phyloP scores from a whole-genome alignment of 2,113 vertebrate species.

The Noturus placidus region DNA sequence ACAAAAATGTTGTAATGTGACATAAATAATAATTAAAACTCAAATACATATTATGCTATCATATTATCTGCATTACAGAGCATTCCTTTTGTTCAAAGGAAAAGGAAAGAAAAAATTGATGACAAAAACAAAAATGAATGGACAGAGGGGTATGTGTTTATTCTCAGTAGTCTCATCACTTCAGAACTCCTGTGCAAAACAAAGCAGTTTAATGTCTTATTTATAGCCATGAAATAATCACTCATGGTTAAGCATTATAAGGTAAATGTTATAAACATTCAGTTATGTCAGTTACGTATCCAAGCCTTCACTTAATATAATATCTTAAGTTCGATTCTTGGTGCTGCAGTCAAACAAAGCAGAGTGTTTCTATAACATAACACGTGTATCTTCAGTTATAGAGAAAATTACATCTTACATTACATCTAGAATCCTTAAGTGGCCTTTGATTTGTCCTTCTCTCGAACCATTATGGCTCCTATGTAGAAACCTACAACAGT shows the following conservation, averaged over 20 bases:
- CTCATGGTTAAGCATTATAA: neutral
- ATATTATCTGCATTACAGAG: neutral
- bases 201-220: neutral
- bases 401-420: neutral
- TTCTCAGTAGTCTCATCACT: neutral
- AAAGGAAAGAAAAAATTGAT: neutral
- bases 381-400: neutral
- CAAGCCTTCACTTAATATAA: too few relatives aligned
- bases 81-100: neutral
- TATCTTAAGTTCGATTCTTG: neutral
- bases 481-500: neutral
- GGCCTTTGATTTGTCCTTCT: neutral
- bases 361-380: neutral
- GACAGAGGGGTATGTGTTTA: neutral
- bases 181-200: neutral
- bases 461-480: neutral
- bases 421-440: neutral
- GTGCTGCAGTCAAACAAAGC: neutral
- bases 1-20: neutral
- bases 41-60: neutral
- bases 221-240: neutral
- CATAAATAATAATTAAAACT: neutral
- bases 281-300: too few relatives aligned
- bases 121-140: neutral
- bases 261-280: too few relatives aligned